These are phyloP conservation scores for Andricus grossulariae DNA, from an alignment of 1,140 invertebrate species.

Conservation along the genomic window DNA sequence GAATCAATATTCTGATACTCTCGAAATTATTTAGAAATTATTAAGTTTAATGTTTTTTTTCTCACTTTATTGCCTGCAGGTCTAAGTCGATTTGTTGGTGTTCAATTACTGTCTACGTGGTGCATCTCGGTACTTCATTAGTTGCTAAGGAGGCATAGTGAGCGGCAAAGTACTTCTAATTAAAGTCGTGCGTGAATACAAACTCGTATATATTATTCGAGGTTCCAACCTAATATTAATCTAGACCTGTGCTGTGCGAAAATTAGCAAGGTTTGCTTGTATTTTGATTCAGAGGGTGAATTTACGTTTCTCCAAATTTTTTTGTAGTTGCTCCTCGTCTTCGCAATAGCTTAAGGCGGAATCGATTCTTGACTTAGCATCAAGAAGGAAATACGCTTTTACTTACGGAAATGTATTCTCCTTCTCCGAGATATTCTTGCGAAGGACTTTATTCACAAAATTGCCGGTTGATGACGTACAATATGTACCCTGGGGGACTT, in stretches of 20 bases:
- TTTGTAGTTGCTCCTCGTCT: neutral
- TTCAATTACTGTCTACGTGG: constrained; percentile 22
- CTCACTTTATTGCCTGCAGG: no score
- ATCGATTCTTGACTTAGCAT: constrained; percentile 21
- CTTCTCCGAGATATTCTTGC: constrained; percentile 24
- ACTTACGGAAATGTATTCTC: constrained; percentile 31
- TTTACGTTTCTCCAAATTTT: neutral
- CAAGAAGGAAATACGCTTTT: constrained; percentile 20
- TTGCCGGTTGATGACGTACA: constrained; percentile 52
- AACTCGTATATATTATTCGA: neutral
- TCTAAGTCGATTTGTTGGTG: constrained; percentile 10
- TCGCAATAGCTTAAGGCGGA: constrained; percentile 9
- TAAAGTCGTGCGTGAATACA: neutral
- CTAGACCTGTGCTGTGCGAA: neutral
- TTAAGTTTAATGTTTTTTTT: no score
- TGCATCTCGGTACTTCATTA: constrained; percentile 20
- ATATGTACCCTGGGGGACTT: constrained; percentile 45
- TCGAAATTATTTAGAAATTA: no score
- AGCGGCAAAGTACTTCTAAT: constrained; percentile 11
- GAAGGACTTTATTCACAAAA: constrained; percentile 47
- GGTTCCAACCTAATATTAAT: neutral
- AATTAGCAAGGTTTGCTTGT: neutral
- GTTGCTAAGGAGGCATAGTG: neutral
- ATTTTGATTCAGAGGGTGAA: neutral
- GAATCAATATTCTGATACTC: no score